phyloP scores from a whole-genome alignment of 2,888 invertebrate genomes.

The Willowsia nigromaculata region DNA sequence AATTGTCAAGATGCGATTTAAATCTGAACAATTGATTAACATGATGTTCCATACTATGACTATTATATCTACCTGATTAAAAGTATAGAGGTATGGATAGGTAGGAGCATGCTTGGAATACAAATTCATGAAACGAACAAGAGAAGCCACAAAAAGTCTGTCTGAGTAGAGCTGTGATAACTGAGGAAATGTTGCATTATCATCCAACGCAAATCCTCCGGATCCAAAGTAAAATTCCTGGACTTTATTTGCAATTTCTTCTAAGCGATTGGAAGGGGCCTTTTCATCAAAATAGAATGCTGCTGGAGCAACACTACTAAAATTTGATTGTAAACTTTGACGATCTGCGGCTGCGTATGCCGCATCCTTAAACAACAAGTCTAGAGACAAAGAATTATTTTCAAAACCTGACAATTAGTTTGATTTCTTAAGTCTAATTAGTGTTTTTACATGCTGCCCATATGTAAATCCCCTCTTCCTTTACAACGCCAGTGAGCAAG shows the following conservation, averaged over 20 bases:
- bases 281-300: slow-evolving; percentile 68
- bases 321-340: slow-evolving; percentile 50
- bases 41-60: too few species aligned
- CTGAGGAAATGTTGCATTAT: slow-evolving; percentile 15
- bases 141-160: slow-evolving; percentile 31
- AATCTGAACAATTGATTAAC: too few species aligned
- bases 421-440: too few species aligned
- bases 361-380: background rate
- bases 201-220: slow-evolving; percentile 9
- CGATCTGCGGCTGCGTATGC: background rate
- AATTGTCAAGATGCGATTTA: too few species aligned
- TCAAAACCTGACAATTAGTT: too few species aligned
- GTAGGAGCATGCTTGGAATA: slow-evolving; percentile 42
- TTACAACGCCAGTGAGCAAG: slow-evolving; percentile 42
- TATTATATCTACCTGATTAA: slow-evolving; percentile 44
- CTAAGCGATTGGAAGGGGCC: background rate
- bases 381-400: too few species aligned
- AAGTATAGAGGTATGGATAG: slow-evolving; percentile 62
- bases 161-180: slow-evolving; percentile 50
- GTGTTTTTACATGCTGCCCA: slow-evolving; percentile 62
- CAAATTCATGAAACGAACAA: slow-evolving; percentile 40
- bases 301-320: slow-evolving; percentile 45
- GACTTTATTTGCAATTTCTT: slow-evolving; percentile 53
- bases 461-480: slow-evolving; percentile 61
- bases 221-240: slow-evolving; percentile 63